Conservation (phyloP, 2,113 vertebrate genomes). For the Actenoides lindsayi region DNA sequence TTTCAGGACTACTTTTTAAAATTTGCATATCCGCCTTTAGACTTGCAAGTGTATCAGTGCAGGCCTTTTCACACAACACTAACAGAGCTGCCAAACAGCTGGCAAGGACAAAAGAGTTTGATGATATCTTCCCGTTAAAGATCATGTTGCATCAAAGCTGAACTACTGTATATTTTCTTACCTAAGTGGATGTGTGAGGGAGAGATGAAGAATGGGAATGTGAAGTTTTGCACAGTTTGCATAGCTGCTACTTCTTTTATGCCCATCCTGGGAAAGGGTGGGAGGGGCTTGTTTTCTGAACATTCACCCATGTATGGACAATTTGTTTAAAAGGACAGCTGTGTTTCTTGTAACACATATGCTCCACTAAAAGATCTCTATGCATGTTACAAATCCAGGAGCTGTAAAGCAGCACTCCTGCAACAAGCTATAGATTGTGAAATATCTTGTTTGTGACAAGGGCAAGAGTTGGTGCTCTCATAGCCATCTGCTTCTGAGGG, state of each 20-base stretch:
- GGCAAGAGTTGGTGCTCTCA: rapidly evolving
- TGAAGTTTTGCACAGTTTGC: not conserved
- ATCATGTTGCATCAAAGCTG: not conserved
- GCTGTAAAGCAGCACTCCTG: not conserved
- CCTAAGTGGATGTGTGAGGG: not conserved
- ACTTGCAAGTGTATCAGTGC: not conserved
- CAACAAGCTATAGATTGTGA: not conserved
- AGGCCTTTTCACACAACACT: not conserved
- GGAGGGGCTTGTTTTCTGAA: not conserved
- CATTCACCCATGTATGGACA: not conserved
- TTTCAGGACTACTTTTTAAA: not conserved
- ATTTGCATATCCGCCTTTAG: not conserved
- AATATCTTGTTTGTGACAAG: not conserved
- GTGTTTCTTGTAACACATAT: not conserved
- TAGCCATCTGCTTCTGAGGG: not conserved
- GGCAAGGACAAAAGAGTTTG: not conserved
- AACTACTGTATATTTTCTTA: not conserved
- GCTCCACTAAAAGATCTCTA: not conserved
- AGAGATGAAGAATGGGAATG: not conserved
- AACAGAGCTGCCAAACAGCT: not conserved
- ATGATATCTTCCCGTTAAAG: not conserved
- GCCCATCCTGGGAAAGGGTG: not conserved
- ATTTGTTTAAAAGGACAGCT: not conserved
- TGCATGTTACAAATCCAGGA: not conserved
- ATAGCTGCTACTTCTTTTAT: not conserved